These are phyloP conservation scores for Popillia japonica DNA, from an alignment of 1,140 invertebrate species.

Conservation along the genomic window DNA sequence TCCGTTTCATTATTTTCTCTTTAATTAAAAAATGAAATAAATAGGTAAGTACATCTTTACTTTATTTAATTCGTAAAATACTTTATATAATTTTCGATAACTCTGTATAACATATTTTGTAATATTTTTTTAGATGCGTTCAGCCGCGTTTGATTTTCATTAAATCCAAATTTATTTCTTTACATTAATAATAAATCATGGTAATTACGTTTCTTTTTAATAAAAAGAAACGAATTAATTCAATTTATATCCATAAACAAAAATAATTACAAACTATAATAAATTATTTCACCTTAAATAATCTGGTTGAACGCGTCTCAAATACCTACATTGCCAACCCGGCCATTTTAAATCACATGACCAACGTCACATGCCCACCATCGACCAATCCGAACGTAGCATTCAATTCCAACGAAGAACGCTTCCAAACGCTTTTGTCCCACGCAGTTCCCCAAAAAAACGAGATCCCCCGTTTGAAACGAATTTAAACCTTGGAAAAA, in stretches of 20 bases:
- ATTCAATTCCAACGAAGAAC: slow-evolving; percentile 23
- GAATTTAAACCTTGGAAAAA: neutral
- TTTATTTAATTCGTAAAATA: neutral
- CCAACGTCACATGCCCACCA: neutral
- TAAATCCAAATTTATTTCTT: no score
- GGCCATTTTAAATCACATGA: neutral
- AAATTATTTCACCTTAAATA: no score
- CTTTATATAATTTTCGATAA: neutral
- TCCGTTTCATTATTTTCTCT: neutral
- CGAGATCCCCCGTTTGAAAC: neutral
- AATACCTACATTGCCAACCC: neutral
- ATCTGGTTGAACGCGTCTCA: neutral
- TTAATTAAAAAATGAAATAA: neutral
- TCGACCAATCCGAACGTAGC: neutral
- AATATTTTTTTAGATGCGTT: no score
- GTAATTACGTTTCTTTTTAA: no score
- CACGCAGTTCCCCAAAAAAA: neutral
- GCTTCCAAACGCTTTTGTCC: neutral
- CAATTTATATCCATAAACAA: no score
- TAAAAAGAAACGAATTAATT: no score
- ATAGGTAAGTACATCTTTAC: neutral
- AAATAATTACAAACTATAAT: no score
- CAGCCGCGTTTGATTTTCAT: no score
- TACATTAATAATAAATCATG: no score
- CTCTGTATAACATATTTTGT: neutral